phyloP scores from a whole-genome alignment of 1,140 invertebrate genomes.

The Drosophila subpulchrella region DNA sequence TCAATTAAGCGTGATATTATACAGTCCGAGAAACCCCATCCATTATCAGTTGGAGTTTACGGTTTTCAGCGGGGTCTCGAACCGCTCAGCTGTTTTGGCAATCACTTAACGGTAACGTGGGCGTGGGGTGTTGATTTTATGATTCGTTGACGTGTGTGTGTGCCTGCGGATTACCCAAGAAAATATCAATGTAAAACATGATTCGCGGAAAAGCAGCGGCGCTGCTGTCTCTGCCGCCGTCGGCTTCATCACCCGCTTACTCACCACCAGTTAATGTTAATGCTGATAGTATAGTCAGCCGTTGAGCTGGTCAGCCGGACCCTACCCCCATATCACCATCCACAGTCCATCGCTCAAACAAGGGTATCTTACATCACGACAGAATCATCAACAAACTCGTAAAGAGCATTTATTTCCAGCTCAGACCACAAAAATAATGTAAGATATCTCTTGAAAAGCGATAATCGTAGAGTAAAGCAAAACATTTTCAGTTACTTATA shows the following conservation, averaged over 20 bases:
- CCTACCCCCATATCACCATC: slow-evolving; percentile 26
- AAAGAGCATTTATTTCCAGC: too few relatives aligned
- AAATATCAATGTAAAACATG: slow-evolving; percentile 68
- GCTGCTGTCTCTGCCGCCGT: slow-evolving; percentile 7
- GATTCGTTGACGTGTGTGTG: slow-evolving; percentile 1
- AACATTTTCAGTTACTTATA: background rate
- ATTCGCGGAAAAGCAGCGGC: slow-evolving; percentile 66
- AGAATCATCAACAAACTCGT: background rate
- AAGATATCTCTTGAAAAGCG: background rate
- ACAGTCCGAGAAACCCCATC: slow-evolving; percentile 33
- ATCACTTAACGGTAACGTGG: slow-evolving; percentile 45
- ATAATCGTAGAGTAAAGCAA: background rate
- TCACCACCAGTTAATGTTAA: slow-evolving; percentile 24
- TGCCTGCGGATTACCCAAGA: slow-evolving; percentile 65
- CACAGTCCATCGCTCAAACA: slow-evolving; percentile 12
- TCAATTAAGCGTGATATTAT: slow-evolving; percentile 74
- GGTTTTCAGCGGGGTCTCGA: slow-evolving; percentile 9
- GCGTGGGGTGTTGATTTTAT: slow-evolving; percentile 45
- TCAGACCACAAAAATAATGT: background rate
- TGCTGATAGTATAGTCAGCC: slow-evolving; percentile 15
- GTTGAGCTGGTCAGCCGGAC: slow-evolving; percentile 18
- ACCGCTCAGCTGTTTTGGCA: slow-evolving; percentile 46
- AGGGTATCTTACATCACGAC: slow-evolving; percentile 3
- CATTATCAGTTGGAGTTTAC: slow-evolving; percentile 3
- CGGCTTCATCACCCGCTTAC: slow-evolving; percentile 44